These are phyloP conservation scores for Phenganax subtilis DNA, from an alignment of 92 coral and sea anemone genomes.

Conservation along the genomic window DNA sequence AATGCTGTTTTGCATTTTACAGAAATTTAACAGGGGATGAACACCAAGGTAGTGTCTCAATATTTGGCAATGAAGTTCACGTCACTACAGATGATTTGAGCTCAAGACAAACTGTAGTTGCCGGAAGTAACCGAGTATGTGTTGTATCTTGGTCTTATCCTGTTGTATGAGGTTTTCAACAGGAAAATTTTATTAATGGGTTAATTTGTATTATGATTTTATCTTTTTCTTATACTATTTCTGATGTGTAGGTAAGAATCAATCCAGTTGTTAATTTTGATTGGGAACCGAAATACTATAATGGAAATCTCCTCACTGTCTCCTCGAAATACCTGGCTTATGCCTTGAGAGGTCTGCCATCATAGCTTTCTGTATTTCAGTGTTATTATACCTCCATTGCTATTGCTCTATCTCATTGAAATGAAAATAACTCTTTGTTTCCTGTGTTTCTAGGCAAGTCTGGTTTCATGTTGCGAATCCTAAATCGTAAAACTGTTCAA, in stretches of 20 bases:
- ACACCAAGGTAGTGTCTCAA: constrained; percentile 56
- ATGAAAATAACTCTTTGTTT: neutral
- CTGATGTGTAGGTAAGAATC: constrained; percentile 61
- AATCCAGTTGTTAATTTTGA: constrained; percentile 94
- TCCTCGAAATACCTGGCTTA: constrained; percentile 86
- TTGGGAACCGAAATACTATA: constrained; percentile 93
- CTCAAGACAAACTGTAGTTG: constrained; percentile 34
- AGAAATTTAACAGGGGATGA: constrained; percentile 63
- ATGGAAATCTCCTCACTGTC: constrained; percentile 78
- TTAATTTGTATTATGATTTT: neutral
- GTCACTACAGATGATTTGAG: constrained; percentile 56
- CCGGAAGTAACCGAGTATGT: constrained; percentile 86
- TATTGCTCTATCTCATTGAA: neutral
- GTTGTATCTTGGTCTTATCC: neutral
- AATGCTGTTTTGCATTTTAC: neutral
- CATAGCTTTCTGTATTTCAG: neutral
- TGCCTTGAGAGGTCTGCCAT: constrained; percentile 68
- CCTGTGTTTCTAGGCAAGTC: constrained; percentile 56
- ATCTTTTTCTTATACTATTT: neutral
- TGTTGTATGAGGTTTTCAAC: neutral
- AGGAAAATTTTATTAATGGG: too few relatives aligned
- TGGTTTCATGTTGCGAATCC: constrained; percentile 76
- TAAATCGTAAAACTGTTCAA: constrained; percentile 78
- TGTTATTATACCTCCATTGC: neutral
- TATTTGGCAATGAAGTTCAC: constrained; percentile 90